phyloP scores from a whole-genome alignment of 2,797 vertebrate genomes.

The Chelonia mydas region DNA sequence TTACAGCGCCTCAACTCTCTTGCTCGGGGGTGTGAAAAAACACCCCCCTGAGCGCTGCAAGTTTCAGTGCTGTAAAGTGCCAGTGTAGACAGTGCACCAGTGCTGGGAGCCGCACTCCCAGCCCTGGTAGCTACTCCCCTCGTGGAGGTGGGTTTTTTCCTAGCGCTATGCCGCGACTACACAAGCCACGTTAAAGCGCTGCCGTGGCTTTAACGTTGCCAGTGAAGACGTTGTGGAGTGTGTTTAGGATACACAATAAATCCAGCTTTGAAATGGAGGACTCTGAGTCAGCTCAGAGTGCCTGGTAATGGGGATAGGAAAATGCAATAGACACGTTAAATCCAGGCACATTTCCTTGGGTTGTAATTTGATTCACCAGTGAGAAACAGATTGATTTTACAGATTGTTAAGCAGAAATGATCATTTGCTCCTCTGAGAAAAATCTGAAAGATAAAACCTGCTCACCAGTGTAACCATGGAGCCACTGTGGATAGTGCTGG shows the following conservation, averaged over 20 bases:
- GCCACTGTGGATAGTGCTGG: slow-evolving; percentile 47
- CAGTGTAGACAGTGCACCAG: no score
- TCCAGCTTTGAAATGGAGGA: slow-evolving; percentile 35
- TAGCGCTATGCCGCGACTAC: no score
- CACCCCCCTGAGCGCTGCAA: no score
- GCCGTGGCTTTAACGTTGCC: no score
- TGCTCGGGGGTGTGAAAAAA: no score
- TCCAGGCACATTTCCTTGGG: not conserved
- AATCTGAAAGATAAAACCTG: not conserved
- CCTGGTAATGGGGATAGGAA: not conserved
- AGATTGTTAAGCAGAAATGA: not conserved
- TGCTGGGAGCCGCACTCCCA: no score
- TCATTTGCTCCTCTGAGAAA: not conserved
- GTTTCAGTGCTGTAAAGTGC: no score
- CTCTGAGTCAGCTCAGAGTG: slow-evolving; percentile 25
- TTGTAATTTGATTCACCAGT: slow-evolving; percentile 31
- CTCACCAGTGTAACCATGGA: not conserved
- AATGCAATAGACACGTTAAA: not conserved
- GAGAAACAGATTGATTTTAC: not conserved
- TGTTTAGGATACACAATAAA: not conserved
- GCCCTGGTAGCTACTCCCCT: no score
- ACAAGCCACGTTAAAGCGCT: no score
- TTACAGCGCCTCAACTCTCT: no score
- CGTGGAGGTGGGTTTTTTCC: no score
- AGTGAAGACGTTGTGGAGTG: not conserved